These are phyloP conservation scores for Drosophila pseudoobscura DNA, from an alignment of 1,140 invertebrate genomes.

Conservation along the genomic window DNA sequence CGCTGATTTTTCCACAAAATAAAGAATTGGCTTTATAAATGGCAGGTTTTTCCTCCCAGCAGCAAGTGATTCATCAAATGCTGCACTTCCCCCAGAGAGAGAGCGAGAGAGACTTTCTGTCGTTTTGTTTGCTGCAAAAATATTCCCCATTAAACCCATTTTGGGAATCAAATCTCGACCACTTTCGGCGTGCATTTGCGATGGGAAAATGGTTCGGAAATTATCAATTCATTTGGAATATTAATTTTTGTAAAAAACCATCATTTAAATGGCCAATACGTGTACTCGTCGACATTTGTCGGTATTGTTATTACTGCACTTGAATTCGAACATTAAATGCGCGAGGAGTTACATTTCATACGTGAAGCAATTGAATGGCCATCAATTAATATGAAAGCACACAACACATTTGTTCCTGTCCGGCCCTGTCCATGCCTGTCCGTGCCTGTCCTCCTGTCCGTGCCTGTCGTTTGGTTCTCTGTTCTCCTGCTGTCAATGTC, in stretches of 20 bases:
- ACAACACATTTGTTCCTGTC: conserved; percentile 48
- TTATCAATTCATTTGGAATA: conserved; percentile 34
- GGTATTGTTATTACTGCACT: not conserved
- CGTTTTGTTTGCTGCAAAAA: conserved; percentile 35
- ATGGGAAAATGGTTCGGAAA: not conserved
- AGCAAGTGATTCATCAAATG: conserved; percentile 49
- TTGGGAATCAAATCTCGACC: no score
- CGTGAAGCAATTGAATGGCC: conserved; percentile 10
- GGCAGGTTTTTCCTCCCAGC: conserved; percentile 3
- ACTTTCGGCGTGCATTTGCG: no score
- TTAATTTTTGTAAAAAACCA: conserved; percentile 10
- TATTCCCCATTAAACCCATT: conserved; percentile 15
- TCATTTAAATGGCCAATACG: not conserved
- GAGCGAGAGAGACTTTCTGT: conserved; percentile 3
- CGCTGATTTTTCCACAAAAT: not conserved
- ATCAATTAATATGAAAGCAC: conserved; percentile 62
- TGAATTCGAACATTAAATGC: conserved; percentile 12
- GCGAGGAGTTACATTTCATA: no score
- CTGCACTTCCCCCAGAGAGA: conserved; percentile 6
- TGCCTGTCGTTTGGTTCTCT: no score
- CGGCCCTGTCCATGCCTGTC: not conserved
- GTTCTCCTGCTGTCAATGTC: conserved; percentile 28
- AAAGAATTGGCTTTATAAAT: conserved; percentile 28
- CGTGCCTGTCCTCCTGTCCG: not conserved
- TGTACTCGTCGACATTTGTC: no score